These are phyloP conservation scores for Synergus gifuensis DNA, from an alignment of 2,888 invertebrate genomes.

Conservation along the genomic window DNA sequence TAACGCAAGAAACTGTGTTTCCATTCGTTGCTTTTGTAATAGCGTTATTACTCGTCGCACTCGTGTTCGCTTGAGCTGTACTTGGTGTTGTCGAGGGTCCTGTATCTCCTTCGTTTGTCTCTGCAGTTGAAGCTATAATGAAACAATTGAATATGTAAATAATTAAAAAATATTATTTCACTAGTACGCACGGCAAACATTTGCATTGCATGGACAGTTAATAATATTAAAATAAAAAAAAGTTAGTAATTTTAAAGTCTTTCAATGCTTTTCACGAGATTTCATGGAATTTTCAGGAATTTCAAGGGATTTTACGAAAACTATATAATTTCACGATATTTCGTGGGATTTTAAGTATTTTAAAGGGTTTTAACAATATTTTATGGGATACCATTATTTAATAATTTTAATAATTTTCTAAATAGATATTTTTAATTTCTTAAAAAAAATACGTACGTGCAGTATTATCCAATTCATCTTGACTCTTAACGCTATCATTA, in stretches of 20 bases:
- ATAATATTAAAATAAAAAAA: too few species aligned
- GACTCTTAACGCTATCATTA: slow-evolving; percentile 75
- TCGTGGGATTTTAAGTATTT: too few species aligned
- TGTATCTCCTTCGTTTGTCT: slow-evolving; percentile 61
- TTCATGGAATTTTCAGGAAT: too few species aligned
- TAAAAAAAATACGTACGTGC: slow-evolving; percentile 52
- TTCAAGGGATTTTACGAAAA: too few species aligned
- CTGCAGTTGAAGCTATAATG: slow-evolving; percentile 53
- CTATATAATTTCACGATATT: too few species aligned
- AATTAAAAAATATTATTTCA: too few species aligned
- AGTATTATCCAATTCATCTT: slow-evolving; percentile 74
- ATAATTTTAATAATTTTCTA: background rate
- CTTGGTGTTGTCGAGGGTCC: slow-evolving; percentile 61
- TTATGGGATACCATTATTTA: too few species aligned
- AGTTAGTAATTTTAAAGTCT: too few species aligned
- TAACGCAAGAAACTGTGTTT: slow-evolving; percentile 91
- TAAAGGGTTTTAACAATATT: too few species aligned
- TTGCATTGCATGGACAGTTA: background rate
- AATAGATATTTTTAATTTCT: background rate
- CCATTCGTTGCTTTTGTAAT: slow-evolving; percentile 82
- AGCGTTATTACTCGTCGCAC: slow-evolving; percentile 64
- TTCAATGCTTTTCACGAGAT: too few species aligned
- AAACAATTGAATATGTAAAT: background rate
- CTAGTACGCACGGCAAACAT: too few species aligned
- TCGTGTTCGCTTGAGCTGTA: slow-evolving; percentile 72